A percentile compares a stretch with the other conserved stretches of the same genome.
phyloP scores from a whole-genome alignment of 2,797 vertebrate species.

The Cheracebus regulus region DNA sequence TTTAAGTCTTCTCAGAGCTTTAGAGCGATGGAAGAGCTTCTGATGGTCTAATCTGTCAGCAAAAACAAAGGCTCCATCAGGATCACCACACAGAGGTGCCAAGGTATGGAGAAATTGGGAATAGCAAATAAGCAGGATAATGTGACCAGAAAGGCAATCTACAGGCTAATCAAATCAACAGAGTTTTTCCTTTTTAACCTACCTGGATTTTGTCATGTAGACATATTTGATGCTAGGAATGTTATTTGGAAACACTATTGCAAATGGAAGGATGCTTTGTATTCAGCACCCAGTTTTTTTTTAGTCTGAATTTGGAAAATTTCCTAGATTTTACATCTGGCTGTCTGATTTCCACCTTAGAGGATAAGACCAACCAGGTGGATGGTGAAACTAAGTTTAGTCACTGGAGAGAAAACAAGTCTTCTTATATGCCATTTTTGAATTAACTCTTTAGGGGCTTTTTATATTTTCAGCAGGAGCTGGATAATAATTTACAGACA shows the following conservation, averaged over 20 bases:
- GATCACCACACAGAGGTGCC: not conserved
- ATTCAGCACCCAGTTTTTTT: not conserved
- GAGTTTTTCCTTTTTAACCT: not conserved
- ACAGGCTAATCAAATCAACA: not conserved
- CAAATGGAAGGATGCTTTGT: not conserved
- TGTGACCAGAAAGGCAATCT: not conserved
- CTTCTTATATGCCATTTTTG: constrained; percentile 5
- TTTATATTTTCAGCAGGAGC: not conserved
- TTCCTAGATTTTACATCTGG: constrained; percentile 52
- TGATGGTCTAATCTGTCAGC: not conserved
- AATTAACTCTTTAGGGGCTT: not conserved
- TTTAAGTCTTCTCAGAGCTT: not conserved
- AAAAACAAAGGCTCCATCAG: not conserved
- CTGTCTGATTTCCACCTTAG: constrained; percentile 26
- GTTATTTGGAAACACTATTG: constrained; percentile 17
- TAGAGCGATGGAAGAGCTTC: not conserved
- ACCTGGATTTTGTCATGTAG: not conserved
- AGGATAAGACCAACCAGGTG: not conserved
- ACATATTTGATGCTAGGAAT: not conserved
- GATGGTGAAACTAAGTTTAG: constrained; percentile 16
- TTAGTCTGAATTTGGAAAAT: constrained; percentile 40
- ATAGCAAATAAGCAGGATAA: not conserved
- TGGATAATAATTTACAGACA: not conserved
- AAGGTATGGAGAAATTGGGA: not conserved
- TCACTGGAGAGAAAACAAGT: not conserved